These are phyloP conservation scores for Diorhabda elongata DNA, from an alignment of 1,140 invertebrate genomes.

Conservation along the genomic window DNA sequence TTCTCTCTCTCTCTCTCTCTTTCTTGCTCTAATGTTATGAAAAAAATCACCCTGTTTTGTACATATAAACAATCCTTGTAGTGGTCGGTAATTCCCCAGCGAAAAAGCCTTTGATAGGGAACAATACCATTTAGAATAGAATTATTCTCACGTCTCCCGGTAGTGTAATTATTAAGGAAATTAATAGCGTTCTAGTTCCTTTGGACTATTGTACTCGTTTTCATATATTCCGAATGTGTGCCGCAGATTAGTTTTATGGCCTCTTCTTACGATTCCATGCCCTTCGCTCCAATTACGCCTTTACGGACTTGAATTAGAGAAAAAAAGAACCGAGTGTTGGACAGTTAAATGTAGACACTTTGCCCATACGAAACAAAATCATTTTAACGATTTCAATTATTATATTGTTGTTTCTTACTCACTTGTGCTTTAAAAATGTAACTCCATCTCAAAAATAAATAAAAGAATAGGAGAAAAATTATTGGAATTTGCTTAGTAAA, in stretches of 20 bases:
- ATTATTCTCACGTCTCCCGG: neutral
- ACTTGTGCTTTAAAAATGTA: no score
- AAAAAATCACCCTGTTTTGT: neutral
- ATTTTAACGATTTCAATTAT: no score
- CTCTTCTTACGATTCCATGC: neutral
- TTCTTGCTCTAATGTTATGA: no score
- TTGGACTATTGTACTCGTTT: slow-evolving; percentile 2
- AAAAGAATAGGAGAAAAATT: no score
- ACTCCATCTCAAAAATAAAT: no score
- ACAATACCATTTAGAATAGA: neutral
- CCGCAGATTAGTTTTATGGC: slow-evolving; percentile 1
- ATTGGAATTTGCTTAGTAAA: no score
- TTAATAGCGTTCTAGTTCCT: slow-evolving; percentile 2
- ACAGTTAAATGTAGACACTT: no score
- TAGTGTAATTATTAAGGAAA: neutral
- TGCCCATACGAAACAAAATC: no score
- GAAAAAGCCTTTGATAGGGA: slow-evolving; percentile 1
- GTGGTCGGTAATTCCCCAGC: neutral
- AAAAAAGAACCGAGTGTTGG: neutral
- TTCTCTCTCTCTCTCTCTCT: no score
- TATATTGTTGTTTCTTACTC: no score
- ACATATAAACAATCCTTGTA: neutral
- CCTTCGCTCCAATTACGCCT: neutral
- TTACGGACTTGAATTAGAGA: slow-evolving; percentile 2
- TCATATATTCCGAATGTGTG: slow-evolving; percentile 2